These are phyloP conservation scores for Heteromurus nitidus DNA, from an alignment of 2,888 invertebrate species.

Conservation along the genomic window DNA sequence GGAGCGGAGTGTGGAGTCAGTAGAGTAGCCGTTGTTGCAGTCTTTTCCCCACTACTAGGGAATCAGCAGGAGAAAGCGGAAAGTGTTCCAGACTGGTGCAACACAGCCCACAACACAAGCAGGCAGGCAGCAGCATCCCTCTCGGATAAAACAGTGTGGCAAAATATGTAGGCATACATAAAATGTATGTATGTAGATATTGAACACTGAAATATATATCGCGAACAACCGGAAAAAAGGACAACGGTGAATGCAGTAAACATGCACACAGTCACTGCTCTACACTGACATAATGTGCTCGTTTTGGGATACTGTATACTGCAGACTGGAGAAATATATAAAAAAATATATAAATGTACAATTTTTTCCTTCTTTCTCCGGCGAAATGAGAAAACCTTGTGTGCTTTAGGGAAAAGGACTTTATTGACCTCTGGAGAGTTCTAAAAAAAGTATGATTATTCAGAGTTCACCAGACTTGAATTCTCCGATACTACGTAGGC, in stretches of 20 bases:
- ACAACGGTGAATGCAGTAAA: not conserved
- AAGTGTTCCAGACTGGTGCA: not conserved
- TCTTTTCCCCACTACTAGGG: not conserved
- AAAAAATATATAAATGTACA: too few species aligned
- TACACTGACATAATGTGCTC: not conserved
- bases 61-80: conserved; percentile 2
- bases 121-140: conserved; percentile 1
- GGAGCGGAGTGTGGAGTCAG: not conserved
- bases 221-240: not conserved
- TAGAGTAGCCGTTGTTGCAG: conserved; percentile 1
- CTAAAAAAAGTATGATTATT: not conserved
- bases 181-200: not conserved
- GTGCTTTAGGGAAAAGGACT: not conserved
- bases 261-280: not conserved
- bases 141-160: not conserved
- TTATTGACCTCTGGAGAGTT: conserved; percentile 14
- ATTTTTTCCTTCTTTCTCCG: too few species aligned
- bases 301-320: too few species aligned
- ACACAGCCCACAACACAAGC: too few species aligned
- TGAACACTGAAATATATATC: not conserved
- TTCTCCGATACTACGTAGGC: too few species aligned
- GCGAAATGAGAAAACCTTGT: not conserved
- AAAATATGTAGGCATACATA: not conserved
- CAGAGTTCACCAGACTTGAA: not conserved
- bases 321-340: not conserved